Conservation (phyloP, 2,888 invertebrate genomes). For the Aelia acuminata region DNA sequence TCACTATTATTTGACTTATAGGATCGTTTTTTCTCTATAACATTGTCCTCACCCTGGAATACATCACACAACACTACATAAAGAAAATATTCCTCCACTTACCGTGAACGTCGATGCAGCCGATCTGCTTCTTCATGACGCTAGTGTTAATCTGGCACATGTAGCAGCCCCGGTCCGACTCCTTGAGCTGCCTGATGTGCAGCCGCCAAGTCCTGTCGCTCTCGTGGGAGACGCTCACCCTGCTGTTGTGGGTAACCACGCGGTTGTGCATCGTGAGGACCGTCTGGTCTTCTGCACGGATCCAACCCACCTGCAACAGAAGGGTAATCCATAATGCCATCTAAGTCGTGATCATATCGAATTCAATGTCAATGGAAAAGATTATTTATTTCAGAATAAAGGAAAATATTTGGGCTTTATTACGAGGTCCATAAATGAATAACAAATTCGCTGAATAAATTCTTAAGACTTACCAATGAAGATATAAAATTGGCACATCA, state of each 20-base stretch:
- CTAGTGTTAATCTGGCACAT: constrained; percentile 94
- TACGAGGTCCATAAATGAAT: too few species aligned
- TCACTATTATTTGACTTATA: too few species aligned
- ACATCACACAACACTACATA: neutral
- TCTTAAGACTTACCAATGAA: too few species aligned
- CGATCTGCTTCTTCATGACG: constrained; percentile 88
- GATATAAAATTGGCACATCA: too few species aligned
- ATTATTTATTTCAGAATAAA: too few species aligned
- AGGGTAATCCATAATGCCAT: constrained; percentile 17
- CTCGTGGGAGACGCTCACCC: constrained; percentile 87
- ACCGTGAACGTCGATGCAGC: constrained; percentile 92
- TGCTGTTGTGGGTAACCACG: constrained; percentile 86
- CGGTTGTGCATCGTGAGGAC: constrained; percentile 87
- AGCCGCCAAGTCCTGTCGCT: constrained; percentile 86
- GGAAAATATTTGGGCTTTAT: too few species aligned
- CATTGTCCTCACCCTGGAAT: too few species aligned
- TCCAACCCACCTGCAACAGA: constrained; percentile 85
- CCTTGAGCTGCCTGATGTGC: constrained; percentile 85
- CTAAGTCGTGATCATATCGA: too few species aligned
- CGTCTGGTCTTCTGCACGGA: constrained; percentile 91
- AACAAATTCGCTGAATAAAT: too few species aligned
- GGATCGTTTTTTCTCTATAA: too few species aligned
- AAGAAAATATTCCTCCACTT: constrained; percentile 68
- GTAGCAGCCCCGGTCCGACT: constrained; percentile 88
- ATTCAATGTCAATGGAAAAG: too few species aligned